phyloP scores from a whole-genome alignment of 2,797 vertebrate species.

The Halcyon badia region DNA sequence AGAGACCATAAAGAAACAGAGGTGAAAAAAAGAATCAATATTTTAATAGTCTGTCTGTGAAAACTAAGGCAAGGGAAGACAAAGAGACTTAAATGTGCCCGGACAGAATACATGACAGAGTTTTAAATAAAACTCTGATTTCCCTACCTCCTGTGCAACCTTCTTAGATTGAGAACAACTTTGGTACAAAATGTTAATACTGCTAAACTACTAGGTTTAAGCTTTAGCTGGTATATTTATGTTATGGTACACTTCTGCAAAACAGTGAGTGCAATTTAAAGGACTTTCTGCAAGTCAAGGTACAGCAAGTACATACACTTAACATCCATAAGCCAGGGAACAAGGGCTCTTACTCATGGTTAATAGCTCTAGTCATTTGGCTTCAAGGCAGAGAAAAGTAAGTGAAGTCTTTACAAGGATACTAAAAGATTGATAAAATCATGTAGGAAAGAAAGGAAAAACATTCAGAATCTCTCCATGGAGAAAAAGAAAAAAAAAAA shows the following conservation, averaged over 20 bases:
- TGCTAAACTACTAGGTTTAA: background rate
- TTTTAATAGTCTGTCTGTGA: background rate
- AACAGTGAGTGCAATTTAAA: background rate
- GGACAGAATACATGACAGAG: background rate
- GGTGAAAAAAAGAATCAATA: background rate
- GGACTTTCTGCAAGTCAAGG: background rate
- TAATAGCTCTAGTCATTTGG: background rate
- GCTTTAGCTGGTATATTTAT: background rate
- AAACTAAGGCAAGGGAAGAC: background rate
- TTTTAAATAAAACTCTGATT: background rate
- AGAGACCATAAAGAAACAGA: background rate
- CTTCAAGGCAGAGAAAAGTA: slow-evolving; percentile 13
- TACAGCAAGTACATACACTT: background rate
- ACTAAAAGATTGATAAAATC: slow-evolving; percentile 39
- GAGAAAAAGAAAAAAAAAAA: background rate
- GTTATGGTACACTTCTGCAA: background rate
- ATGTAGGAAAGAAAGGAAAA: slow-evolving; percentile 49
- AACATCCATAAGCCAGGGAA: background rate
- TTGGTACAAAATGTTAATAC: background rate
- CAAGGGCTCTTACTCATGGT: background rate
- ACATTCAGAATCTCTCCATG: slow-evolving; percentile 28
- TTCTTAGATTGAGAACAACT: background rate
- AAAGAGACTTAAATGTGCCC: background rate
- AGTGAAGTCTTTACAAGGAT: slow-evolving; percentile 24
- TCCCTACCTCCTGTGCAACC: background rate